Evolutionary conservation across 2,113 vertebrate species (phyloP), one percentile per base, ranked within the genome.

Genomic region (Sturnus vulgaris): DNA sequence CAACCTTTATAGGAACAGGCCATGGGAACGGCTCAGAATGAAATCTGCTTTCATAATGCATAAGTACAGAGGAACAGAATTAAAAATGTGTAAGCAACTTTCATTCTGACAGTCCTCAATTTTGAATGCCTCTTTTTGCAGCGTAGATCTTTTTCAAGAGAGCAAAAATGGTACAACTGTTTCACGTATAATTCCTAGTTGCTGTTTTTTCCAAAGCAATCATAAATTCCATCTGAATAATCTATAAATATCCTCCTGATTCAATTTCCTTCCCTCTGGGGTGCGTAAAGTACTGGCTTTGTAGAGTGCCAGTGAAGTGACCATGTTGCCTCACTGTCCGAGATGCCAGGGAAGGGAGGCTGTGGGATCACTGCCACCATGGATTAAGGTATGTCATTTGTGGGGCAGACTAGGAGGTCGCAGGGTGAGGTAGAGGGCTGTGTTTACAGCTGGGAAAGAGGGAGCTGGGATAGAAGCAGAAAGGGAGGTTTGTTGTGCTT

Each of bases 1-100:
- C 95, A 97, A 52, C 64, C 11, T 88, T 83, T 88, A 84, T 70
- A 88, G 64, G 77, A 95, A 23, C 44, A 78, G 80, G 82, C 69
- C 24, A 0, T 73, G 55, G 69, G 47, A 96, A 86, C 0, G 0
- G 76, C 72, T 68, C 37, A 63, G 86, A 73, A 93, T 75, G 88
- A 96, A 75, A 88, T 92, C 80, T 92, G 27, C 90, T 92, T 95
- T 97, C 94, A 86, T 64, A 93, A 91, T 86, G 52, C 31, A 28
- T 93, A 91, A 93, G 52, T 66, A 68, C 60, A 75, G 63, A 92
- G 46, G 63, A 92, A 77, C 16, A 59, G 52, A 93, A 92, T 90
- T 88, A 86, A 88, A 96, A 94, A 90, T 68, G 47, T 86, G 72
- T n/a, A 55, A 68, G 47, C 50, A 80, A 66, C 44, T 78, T 94